phyloP scores from a whole-genome alignment of 2,113 vertebrate genomes.

The Chrysochloris asiatica region DNA sequence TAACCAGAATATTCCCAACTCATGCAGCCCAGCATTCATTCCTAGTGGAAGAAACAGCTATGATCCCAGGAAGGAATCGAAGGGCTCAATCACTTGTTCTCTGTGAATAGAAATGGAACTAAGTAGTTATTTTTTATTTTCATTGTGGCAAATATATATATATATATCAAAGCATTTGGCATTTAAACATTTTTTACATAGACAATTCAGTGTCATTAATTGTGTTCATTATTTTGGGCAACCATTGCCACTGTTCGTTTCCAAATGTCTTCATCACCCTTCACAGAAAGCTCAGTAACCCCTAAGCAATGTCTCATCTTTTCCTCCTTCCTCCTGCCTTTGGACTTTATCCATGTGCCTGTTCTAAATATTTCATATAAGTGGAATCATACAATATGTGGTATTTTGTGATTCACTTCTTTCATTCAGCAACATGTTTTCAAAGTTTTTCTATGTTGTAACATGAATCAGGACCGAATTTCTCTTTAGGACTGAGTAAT shows the following conservation, averaged over 20 bases:
- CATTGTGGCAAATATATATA: not conserved
- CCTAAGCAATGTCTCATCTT: not conserved
- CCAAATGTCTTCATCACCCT: not conserved
- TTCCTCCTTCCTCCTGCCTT: not conserved
- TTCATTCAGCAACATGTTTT: not conserved
- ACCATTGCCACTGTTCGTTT: not conserved
- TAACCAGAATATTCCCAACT: slow-evolving; percentile 13
- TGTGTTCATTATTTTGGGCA: not conserved
- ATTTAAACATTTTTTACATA: not conserved
- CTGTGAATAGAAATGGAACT: not conserved
- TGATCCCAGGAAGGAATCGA: not conserved
- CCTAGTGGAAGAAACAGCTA: not conserved
- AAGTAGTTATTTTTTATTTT: not conserved
- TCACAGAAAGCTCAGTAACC: not conserved
- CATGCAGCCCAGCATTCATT: not conserved
- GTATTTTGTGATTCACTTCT: not conserved
- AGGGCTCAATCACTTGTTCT: not conserved
- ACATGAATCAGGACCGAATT: not conserved
- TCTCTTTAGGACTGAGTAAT: not conserved
- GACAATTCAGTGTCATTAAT: not conserved
- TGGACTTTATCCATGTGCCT: not conserved
- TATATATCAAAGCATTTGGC: not conserved
- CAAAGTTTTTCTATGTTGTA: not conserved
- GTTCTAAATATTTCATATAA: not conserved
- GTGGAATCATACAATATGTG: not conserved